phyloP scores from a whole-genome alignment of 2,888 invertebrate species.

The Oligia fasciuncula region DNA sequence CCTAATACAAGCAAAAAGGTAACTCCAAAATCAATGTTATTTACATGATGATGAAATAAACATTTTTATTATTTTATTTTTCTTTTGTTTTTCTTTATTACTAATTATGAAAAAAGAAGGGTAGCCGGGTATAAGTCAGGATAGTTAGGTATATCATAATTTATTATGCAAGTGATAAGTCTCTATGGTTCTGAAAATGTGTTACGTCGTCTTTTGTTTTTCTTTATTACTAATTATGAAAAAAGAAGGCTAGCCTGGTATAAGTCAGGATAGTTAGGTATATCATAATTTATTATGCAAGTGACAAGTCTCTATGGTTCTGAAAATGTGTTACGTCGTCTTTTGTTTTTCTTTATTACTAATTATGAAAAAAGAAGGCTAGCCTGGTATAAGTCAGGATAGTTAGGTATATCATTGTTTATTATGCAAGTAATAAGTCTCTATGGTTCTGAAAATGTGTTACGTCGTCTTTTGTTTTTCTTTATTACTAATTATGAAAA shows the following conservation, averaged over 20 bases:
- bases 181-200: neutral
- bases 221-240: neutral
- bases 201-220: too few relatives aligned
- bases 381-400: neutral
- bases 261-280: neutral
- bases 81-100: neutral
- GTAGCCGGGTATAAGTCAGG: neutral
- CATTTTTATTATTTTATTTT: too few relatives aligned
- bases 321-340: conserved; percentile 1
- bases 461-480: too few relatives aligned
- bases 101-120: neutral
- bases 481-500: neutral
- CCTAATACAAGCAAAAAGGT: too few relatives aligned
- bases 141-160: neutral
- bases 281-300: neutral
- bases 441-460: neutral
- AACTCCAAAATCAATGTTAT: too few relatives aligned
- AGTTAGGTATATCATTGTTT: neutral
- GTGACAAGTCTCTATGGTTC: neutral
- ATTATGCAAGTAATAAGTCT: neutral
- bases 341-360: neutral
- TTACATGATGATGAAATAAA: too few relatives aligned
- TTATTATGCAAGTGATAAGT: neutral
- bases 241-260: neutral
- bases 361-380: neutral